These are phyloP conservation scores for Chrysomela aeneicollis DNA, from an alignment of 2,888 invertebrate species.

Conservation along the genomic window DNA sequence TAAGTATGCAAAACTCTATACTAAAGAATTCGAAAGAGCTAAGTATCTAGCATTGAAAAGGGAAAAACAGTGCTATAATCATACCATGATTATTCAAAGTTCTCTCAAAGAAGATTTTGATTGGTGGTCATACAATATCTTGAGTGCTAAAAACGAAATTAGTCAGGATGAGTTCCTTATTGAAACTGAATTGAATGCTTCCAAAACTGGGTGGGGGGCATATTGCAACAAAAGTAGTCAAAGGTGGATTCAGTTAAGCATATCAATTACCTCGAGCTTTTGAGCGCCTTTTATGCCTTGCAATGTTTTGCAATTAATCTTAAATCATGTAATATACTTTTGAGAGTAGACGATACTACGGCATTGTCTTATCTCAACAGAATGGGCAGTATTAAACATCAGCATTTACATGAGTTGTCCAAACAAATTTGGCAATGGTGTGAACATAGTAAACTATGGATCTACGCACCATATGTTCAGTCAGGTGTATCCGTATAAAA, in stretches of 20 bases:
- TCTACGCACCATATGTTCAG: conserved; percentile 30
- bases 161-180: background rate
- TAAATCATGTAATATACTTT: background rate
- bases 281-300: background rate
- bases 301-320: conserved; percentile 15
- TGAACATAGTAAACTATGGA: conserved; percentile 32
- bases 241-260: background rate
- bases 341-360: conserved; percentile 27
- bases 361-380: conserved; percentile 36
- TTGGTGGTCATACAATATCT: background rate
- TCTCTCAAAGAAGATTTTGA: background rate
- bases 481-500: conserved; percentile 21
- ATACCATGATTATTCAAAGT: background rate
- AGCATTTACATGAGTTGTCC: conserved; percentile 17
- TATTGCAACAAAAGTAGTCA: too few species aligned
- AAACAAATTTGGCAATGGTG: conserved; percentile 36
- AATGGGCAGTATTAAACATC: conserved; percentile 33
- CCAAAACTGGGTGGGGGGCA: too few species aligned
- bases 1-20: background rate
- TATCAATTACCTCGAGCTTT: conserved; percentile 4
- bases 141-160: background rate
- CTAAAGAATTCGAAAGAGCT: conserved; percentile 18
- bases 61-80: background rate
- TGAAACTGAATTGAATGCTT: background rate
- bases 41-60: conserved; percentile 1